Evolutionary conservation across 2,888 invertebrate species (phyloP), one percentile per base, ranked within the genome.

Genomic region (Acanthosepion lycidas): DNA sequence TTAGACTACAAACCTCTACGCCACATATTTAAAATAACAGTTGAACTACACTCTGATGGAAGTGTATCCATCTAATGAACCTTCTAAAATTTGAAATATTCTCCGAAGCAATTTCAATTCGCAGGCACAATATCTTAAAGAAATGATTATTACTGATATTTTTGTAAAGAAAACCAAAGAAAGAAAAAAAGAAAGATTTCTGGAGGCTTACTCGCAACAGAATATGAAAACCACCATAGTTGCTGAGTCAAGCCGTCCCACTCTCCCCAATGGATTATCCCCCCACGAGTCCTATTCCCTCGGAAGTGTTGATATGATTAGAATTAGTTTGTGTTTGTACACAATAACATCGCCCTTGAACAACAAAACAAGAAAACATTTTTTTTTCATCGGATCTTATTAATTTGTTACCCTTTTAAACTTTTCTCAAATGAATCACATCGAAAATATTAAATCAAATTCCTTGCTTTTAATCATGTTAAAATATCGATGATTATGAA

Each of bases 271-370:
- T 18, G 15, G n/a, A 28, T 78, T 33, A 78, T 78, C n/a, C 78
- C 64, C 64, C 26, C 78, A 1, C 12, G n/a, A n/a, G 15, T 33
- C 33, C 33, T 33, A n/a, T 78, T 12, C 33, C 78, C n/a, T n/a
- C 78, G 15, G 78, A 78, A 78, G 78, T n/a, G 78, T 78, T 78
- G n/a, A 78, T 78, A 78, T 9, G 78, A 78, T 78, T 78, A 78
- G 78, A 78, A n/a, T 78, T n/a, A n/a, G 33, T 78, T n/a, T 78
- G 78, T 78, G 78, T 78, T 78, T 78, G n/a, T 78, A 78, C 78
- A n/a, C 78, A 78, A 18, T 33, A 78, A 78, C 78, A n/a, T 78
- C 18, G n/a, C 78, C 33, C 33, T 33, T 33, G n/a, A n/a, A 33
- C 78, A 78, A 33, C 78, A 9, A 78, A n/a, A n/a, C n/a, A n/a